Conservation (phyloP, 2,797 vertebrate genomes). For the Picus viridis region DNA sequence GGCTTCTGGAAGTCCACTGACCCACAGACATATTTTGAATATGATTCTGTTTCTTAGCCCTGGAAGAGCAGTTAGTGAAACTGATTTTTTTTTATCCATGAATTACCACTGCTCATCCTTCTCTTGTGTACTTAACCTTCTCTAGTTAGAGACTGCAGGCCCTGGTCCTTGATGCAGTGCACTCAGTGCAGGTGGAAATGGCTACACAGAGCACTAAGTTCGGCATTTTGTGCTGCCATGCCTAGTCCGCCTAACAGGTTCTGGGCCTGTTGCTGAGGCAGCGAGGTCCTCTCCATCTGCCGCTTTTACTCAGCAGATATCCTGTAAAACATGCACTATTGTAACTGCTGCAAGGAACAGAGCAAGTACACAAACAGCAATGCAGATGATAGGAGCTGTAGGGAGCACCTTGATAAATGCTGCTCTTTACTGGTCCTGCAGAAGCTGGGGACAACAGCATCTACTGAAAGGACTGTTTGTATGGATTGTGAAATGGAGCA, state of each 20-base stretch:
- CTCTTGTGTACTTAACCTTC: neutral
- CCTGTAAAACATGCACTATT: fast-evolving
- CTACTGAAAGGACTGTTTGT: neutral
- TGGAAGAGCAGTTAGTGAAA: neutral
- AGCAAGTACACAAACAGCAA: neutral
- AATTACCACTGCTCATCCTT: neutral
- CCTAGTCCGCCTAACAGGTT: fast-evolving
- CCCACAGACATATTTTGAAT: neutral
- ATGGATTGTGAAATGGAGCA: neutral
- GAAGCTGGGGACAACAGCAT: neutral
- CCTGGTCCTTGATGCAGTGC: too few species aligned
- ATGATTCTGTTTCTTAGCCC: neutral
- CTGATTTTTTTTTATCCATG: neutral
- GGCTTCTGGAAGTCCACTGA: neutral
- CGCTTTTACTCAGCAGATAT: neutral
- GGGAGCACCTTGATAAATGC: neutral
- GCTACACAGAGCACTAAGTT: too few species aligned
- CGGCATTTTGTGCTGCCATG: neutral
- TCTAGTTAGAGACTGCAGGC: too few species aligned
- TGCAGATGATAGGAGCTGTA: fast-evolving
- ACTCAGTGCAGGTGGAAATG: too few species aligned
- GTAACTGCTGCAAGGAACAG: neutral
- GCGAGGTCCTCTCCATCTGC: neutral
- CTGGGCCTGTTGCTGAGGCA: neutral
- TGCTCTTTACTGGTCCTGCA: neutral